Evolutionary conservation across 1,140 invertebrate species (phyloP).

Genomic region (Pseudomyrmex gracilis): DNA sequence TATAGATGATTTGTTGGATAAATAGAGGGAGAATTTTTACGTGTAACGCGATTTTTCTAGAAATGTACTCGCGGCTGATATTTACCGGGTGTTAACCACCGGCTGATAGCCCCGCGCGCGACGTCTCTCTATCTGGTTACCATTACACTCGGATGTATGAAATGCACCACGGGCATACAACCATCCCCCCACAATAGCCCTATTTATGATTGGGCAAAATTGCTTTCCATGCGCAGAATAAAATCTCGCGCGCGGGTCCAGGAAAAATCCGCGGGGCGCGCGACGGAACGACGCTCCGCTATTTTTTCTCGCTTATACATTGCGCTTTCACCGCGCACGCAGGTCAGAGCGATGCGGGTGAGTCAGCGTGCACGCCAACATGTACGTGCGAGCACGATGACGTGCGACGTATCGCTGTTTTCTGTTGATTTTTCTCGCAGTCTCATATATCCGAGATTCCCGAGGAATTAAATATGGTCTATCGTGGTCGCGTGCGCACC

Average conservation of each 20-base stretch:
- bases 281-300: slow-evolving; percentile 54
- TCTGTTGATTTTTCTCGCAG: slow-evolving; percentile 58
- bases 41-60: neutral
- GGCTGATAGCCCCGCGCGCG: slow-evolving; percentile 83
- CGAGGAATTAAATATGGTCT: slow-evolving; percentile 84
- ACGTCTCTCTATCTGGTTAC: slow-evolving; percentile 85
- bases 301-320: slow-evolving; percentile 23
- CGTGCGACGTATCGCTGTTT: neutral
- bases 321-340: neutral
- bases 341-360: no score
- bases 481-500: slow-evolving; percentile 76
- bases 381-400: no score
- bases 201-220: slow-evolving; percentile 87
- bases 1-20: neutral
- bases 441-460: slow-evolving; percentile 74
- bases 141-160: slow-evolving; percentile 85
- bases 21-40: slow-evolving; percentile 22
- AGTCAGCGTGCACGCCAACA: neutral
- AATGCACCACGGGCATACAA: slow-evolving; percentile 84
- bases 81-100: slow-evolving; percentile 82
- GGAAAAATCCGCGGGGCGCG: slow-evolving; percentile 82
- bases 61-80: slow-evolving; percentile 67
- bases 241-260: slow-evolving; percentile 83
- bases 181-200: slow-evolving; percentile 86
- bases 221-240: slow-evolving; percentile 86